Base-by-base conservation (phyloP, 1,140 invertebrate species). In the Drosophila nebulosa region DNA sequence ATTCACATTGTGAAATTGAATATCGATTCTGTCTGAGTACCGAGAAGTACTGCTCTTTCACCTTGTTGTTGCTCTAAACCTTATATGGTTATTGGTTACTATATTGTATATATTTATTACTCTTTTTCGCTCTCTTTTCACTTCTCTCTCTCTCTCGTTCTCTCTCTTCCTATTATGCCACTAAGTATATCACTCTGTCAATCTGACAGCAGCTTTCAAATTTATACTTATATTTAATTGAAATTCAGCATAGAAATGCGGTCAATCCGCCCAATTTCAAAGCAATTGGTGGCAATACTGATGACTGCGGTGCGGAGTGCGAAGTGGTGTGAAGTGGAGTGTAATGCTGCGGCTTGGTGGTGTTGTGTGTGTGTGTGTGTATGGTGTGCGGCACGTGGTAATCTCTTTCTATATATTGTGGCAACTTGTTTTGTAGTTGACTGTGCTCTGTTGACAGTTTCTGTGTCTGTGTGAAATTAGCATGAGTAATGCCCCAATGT, bases 31-130 rank as follows among this genome's bases (percentile, higher is more conserved):
- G 26, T n/a, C n/a, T n/a, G n/a, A n/a, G n/a, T n/a, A n/a, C n/a
- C n/a, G n/a, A n/a, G n/a, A n/a, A n/a, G n/a, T n/a, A n/a, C n/a
- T n/a, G n/a, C n/a, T 42, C 39, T 46, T 46, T 21, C 18, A 46
- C 39, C 39, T 46, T 46, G 16, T 52, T 36, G 10, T 58, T 66
- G 30, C 26, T 67, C 64, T 58, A 55, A 69, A 59, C 67, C 68
- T 51, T 10, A 46, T 46, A 46, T 42, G 39, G 39, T 42, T 42
- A 42, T 46, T 46, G 39, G 18, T 46, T 46, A 46, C 18, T 46
- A 39, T 14, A 32, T 32, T 26, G 24, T 26, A n/a, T 36, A 42
- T 42, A 4, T 46, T 46, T 46, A 18, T 21, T 21, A 22, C 52
- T 73, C 52, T 56, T 18, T 50, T 51, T 52, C 50, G 52, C 58